Evolutionary conservation across 2,888 invertebrate genomes (phyloP).

Genomic region (Leptinotarsa tumamoca): DNA sequence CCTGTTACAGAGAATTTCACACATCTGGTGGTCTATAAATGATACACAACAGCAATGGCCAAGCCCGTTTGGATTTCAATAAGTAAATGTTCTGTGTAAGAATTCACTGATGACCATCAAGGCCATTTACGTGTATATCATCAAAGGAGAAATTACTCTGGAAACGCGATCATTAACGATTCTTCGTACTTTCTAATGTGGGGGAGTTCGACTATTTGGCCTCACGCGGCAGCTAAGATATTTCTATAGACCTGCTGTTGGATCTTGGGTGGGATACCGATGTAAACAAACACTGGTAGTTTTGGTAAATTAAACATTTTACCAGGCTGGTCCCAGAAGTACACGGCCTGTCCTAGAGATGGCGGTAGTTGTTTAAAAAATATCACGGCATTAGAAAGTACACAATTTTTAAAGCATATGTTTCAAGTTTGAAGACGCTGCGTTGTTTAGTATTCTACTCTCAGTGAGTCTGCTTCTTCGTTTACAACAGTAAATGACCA

Average conservation of each 20-base stretch:
- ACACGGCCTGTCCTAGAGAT: no score
- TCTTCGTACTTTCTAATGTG: constrained; percentile 48
- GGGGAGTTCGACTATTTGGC: constrained; percentile 38
- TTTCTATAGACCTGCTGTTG: not conserved
- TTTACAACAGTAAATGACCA: no score
- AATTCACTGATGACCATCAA: not conserved
- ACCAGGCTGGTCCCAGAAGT: no score
- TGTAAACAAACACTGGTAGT: constrained; percentile 3
- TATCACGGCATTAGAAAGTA: no score
- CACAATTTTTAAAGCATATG: no score
- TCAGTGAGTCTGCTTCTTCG: no score
- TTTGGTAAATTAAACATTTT: not conserved
- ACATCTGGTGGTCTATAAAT: constrained; percentile 12
- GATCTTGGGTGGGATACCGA: not conserved
- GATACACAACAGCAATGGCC: not conserved
- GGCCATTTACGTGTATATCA: constrained; percentile 15
- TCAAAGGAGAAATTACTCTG: constrained; percentile 43
- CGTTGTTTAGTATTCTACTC: no score
- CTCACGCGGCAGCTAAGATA: constrained; percentile 21
- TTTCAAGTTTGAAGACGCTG: no score
- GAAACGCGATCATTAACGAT: constrained; percentile 40
- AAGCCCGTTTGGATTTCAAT: constrained; percentile 6
- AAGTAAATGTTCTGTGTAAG: not conserved
- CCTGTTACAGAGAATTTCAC: constrained; percentile 5
- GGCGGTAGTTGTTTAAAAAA: no score